A percentile compares a stretch with the other conserved stretches of the same genome.
Evolutionary conservation across 2,797 vertebrate species (phyloP).

Genomic region (Acridotheres tristis): DNA sequence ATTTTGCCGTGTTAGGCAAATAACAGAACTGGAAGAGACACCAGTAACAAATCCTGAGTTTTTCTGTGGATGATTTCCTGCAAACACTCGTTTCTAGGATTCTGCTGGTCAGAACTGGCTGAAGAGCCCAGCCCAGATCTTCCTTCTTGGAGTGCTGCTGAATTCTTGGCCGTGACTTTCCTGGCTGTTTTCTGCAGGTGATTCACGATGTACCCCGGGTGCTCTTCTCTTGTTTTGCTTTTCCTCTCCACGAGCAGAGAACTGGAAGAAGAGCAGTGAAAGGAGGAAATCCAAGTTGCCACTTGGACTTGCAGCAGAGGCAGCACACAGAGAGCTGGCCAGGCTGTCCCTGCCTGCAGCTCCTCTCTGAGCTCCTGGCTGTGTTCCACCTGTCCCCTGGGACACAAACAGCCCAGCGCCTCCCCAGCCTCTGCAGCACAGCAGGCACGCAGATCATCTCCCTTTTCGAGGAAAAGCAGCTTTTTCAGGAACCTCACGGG

Average conservation of each 20-base stretch:
- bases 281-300: slow-evolving; percentile 52
- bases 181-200: background rate
- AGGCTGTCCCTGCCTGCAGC: slow-evolving; percentile 1
- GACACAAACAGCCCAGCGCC: background rate
- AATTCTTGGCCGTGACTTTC: slow-evolving; percentile 8
- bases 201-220: background rate
- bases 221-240: slow-evolving; percentile 37
- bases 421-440: background rate
- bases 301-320: slow-evolving; percentile 29
- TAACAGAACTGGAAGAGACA: background rate
- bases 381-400: slow-evolving; percentile 17
- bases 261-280: slow-evolving; percentile 41
- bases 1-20: background rate
- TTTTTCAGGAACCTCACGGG: background rate
- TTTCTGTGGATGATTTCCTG: background rate
- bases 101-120: background rate
- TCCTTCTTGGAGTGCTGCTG: background rate
- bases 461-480: background rate
- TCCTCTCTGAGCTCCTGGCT: slow-evolving; percentile 3
- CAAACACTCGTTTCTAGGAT: background rate
- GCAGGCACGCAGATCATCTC: background rate
- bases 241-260: background rate
- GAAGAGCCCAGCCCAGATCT: background rate
- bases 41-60: background rate
- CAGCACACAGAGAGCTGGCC: slow-evolving; percentile 33